Evolutionary conservation across 2,113 vertebrate genomes (phyloP), one percentile per base, ranked within the genome.

Genomic region (Galbula dea): DNA sequence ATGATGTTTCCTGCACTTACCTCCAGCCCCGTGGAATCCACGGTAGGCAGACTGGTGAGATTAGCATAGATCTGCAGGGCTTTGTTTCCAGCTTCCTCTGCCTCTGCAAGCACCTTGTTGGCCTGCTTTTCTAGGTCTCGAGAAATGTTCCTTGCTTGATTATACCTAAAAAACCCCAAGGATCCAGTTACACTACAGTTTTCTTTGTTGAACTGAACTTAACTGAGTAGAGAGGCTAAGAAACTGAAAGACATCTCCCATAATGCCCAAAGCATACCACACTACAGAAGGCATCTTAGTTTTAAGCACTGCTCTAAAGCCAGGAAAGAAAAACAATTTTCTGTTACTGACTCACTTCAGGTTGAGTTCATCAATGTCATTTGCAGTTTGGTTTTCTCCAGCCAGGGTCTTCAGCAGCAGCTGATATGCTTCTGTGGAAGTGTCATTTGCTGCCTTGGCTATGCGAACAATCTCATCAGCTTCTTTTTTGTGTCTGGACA

Each of bases 1-100:
- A 5, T 20, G 23, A 45, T 20, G 22, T 37, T 80, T 71, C 34
- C 45, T 4, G 4, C 36, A 58, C 43, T 3, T 95, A 99, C 99
- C 98, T 99, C 98, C 43, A 99, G 97, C 1, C 98, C 95, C 0
- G 95, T 97, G 10, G 98, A 98, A 97, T 99, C 98, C 41, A 99
- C 96, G 0, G 97, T 43, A 2, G 98, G 98, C 29, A 99, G 96
- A 93, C 98, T 98, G 68, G 98, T 98, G 54, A 99, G 98, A 65
- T 99, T 99, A 74, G 99, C 99, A 0, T 99, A 98, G 90, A 99
- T 99, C 96, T 99, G 98, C 81, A 99, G 89, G 4, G 99, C 99
- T 62, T 97, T 98, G 86, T 98, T 97, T 16, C 98, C 98, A 2
- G 99, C 99, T 84, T 98, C 98, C 51, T 98, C 98, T 16, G 99